Percentiles rank a stretch among this genome's conserved stretches.
Conservation (phyloP, 35 echinoderm and acorn worm species). For the Apostichopus parvimensis region DNA sequence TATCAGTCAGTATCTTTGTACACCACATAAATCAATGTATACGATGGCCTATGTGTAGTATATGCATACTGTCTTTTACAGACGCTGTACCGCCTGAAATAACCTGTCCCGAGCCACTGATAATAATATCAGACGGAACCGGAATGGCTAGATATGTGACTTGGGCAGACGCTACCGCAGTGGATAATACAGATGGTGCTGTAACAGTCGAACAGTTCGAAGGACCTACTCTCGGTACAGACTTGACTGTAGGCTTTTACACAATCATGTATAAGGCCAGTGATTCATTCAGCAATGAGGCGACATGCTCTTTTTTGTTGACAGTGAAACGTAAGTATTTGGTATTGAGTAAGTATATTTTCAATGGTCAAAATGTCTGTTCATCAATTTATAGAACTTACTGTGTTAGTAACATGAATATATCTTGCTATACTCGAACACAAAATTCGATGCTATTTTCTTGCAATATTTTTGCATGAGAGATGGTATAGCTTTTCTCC, state of each 20-base stretch:
- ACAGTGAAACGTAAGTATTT: background rate
- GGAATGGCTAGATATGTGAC: background rate
- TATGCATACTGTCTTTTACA: background rate
- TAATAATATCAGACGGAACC: background rate
- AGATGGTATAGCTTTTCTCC: no score
- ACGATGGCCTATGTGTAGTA: no score
- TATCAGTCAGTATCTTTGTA: no score
- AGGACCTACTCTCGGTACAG: background rate
- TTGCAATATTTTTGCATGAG: no score
- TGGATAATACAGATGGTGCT: background rate
- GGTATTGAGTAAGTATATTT: no score
- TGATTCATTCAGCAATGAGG: background rate
- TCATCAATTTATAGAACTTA: no score
- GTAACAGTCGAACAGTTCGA: background rate
- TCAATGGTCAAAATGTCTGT: no score
- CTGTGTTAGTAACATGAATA: no score
- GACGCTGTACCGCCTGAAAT: background rate
- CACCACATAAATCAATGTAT: no score
- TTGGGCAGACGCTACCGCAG: background rate
- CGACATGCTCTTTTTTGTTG: background rate
- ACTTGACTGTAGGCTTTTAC: background rate
- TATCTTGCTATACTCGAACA: no score
- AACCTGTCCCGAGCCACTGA: background rate
- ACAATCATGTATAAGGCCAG: background rate
- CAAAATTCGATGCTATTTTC: no score